A percentile compares a stretch with the other conserved stretches of the same genome.
Evolutionary conservation across 2,888 invertebrate species (phyloP).

Genomic region (Deroplatys truncata): DNA sequence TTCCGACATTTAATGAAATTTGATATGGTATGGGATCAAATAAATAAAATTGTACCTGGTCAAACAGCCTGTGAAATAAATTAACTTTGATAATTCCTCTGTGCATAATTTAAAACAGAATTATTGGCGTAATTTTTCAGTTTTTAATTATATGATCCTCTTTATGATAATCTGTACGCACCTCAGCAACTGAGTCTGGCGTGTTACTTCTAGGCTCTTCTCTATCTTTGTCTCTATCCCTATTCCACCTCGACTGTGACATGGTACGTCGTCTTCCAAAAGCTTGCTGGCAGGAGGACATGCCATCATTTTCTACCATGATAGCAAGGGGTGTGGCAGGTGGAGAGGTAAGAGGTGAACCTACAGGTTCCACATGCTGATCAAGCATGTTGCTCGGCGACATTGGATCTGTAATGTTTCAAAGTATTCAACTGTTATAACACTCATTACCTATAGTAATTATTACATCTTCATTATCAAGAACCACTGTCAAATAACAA

Average conservation of each 20-base stretch:
- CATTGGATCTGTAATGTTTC: slow-evolving; percentile 50
- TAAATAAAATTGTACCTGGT: too few relatives aligned
- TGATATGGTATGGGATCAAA: too few relatives aligned
- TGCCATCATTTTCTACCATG: slow-evolving; percentile 35
- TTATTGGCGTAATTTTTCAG: too few relatives aligned
- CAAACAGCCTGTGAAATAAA: too few relatives aligned
- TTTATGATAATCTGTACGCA: not conserved
- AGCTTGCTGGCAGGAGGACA: not conserved
- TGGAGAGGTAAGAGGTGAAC: slow-evolving; percentile 50
- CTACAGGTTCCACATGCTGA: slow-evolving; percentile 41
- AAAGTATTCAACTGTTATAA: not conserved
- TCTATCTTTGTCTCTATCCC: slow-evolving; percentile 34
- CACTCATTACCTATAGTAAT: not conserved
- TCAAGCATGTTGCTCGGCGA: slow-evolving; percentile 53
- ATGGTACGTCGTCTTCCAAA: slow-evolving; percentile 48
- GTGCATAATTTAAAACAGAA: too few relatives aligned
- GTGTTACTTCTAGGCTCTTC: not conserved
- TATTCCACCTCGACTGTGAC: slow-evolving; percentile 49
- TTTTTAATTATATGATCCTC: too few relatives aligned
- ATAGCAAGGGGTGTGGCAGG: slow-evolving; percentile 47
- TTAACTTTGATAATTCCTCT: too few relatives aligned
- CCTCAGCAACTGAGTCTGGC: not conserved
- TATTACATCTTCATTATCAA: too few relatives aligned
- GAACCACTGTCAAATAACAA: too few relatives aligned
- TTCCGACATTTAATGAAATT: too few relatives aligned